Evolutionary conservation across 2,888 invertebrate species (phyloP).

Genomic region (Phortica magna): DNA sequence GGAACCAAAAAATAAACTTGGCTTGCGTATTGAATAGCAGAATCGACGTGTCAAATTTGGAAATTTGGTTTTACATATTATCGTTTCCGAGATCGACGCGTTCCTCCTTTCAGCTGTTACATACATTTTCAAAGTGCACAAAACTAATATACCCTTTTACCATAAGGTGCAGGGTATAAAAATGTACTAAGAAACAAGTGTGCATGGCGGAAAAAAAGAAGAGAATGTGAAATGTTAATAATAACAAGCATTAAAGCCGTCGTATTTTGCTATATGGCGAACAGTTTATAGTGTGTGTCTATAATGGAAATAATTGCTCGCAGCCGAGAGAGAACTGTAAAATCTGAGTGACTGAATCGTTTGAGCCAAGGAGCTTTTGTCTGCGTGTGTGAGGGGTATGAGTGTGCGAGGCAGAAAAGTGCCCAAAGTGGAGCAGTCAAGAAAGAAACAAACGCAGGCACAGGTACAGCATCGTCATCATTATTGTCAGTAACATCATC

Average conservation of each 20-base stretch:
- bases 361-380: too few relatives aligned
- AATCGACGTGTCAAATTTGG: too few relatives aligned
- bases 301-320: constrained; percentile 31
- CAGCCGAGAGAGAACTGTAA: neutral
- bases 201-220: neutral
- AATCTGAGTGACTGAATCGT: neutral
- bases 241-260: constrained; percentile 23
- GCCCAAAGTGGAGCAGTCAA: constrained; percentile 21
- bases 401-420: neutral
- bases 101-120: too few relatives aligned
- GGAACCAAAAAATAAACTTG: too few relatives aligned
- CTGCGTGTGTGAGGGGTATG: neutral
- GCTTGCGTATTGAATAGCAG: too few relatives aligned
- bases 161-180: too few relatives aligned
- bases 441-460: neutral
- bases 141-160: too few relatives aligned
- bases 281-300: constrained; percentile 16
- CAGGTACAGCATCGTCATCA: constrained; percentile 20
- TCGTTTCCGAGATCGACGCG: too few relatives aligned
- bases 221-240: constrained; percentile 21
- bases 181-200: neutral
- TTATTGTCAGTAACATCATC: constrained; percentile 3
- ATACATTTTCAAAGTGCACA: too few relatives aligned
- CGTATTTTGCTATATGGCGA: constrained; percentile 18
- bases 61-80: too few relatives aligned